Conservation (phyloP, 2,113 vertebrate genomes). For the Tonatia bakeri region DNA sequence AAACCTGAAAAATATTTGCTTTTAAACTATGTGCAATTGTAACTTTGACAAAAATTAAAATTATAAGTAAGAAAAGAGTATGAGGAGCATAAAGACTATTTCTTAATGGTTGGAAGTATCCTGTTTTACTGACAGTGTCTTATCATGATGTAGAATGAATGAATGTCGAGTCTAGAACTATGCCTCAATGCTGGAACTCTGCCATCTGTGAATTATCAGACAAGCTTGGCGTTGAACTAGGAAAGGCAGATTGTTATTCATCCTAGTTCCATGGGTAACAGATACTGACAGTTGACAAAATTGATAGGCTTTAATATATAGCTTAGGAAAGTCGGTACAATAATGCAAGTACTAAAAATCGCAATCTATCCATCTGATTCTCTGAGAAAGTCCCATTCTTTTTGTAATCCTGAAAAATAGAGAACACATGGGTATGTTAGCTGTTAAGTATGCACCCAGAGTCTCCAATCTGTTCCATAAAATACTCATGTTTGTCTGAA, state of each 20-base stretch:
- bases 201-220: background rate
- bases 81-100: background rate
- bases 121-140: background rate
- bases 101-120: background rate
- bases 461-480: background rate
- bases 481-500: constrained; percentile 1
- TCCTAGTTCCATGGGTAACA: background rate
- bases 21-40: background rate
- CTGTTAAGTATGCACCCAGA: background rate
- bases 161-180: background rate
- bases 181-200: background rate
- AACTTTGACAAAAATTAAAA: background rate
- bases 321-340: background rate
- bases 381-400: background rate
- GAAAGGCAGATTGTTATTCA: background rate
- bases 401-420: background rate
- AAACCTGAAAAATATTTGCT: background rate
- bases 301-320: background rate
- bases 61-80: background rate
- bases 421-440: background rate
- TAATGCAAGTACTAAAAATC: background rate
- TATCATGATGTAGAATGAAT: background rate
- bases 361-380: background rate
- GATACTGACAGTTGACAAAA: background rate
- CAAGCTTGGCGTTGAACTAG: background rate